Base-by-base conservation (phyloP, 2,113 vertebrate species). In the Hymenochirus boettgeri region DNA sequence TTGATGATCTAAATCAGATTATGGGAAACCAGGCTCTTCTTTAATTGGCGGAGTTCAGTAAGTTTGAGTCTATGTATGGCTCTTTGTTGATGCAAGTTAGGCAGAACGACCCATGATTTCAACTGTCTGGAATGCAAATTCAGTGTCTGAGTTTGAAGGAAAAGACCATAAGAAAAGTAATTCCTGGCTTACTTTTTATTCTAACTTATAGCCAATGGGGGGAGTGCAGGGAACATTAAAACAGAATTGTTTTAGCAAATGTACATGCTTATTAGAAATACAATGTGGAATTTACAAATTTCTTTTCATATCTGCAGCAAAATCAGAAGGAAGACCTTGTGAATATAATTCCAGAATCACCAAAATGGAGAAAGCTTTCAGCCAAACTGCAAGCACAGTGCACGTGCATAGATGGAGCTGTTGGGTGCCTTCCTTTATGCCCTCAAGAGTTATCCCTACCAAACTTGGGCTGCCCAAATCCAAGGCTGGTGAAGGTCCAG, bases 361-460 rank as follows among this genome's bases (percentile, higher is more conserved):
- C 82, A 95, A 99, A 84, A 98, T 98, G 0, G 96, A 95, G 4
- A 95, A 99, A 72, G 96, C 94, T 75, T 99, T 99, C 83, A 95
- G 97, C 84, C 95, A 95, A 23, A 99, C 98, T 85, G n/a, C n/a
- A n/a, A n/a, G n/a, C n/a, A n/a, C n/a, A n/a, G n/a, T n/a, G n/a
- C 98, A 95, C 82, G 98, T 98, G 83, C 95, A 99, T 77, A 95
- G 98, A 88, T 99, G 96, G 88, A 98, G 95, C 71, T 99, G 96
- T 78, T 97, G 97, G 26, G 95, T 98, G 5, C 95, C 94, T 39
- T 93, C 96, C 0, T 95, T 99, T 71, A 95, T 95, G 59, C 98
- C 95, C 63, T 83, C 96, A 62, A 93, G 95, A 0, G 88, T 99
- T 45, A 98, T 95, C 79, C 95, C 93, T 0, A 95, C 98, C 70